Evolutionary conservation across 2,113 vertebrate species (phyloP), one percentile per base, ranked within the genome.

Genomic region (Chrysochloris asiatica): DNA sequence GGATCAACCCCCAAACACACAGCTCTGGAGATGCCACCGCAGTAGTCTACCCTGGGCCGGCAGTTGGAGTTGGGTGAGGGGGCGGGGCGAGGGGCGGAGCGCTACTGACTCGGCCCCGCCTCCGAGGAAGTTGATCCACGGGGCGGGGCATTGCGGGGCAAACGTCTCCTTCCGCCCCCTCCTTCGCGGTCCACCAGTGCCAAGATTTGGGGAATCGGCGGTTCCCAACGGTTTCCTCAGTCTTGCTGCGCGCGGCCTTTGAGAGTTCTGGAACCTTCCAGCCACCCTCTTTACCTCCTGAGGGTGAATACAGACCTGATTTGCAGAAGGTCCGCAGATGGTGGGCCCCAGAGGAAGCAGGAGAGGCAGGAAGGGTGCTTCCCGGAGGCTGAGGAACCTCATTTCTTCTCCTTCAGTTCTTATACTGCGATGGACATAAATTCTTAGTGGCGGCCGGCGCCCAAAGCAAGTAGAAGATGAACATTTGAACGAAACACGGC

Each of bases 231-330:
- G 65, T 10, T 28, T 1, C 10, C 10, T 26, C 1, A 0, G 61
- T 50, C 43, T 13, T 0, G 30, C 22, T 19, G 10, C 36, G 10
- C 36, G 4, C 0, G 4, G 33, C 2, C n/a, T 43, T 4, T 30
- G 4, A 5, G 30, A 2, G 43, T n/a, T 41, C 4, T 2, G 1
- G 4, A 3, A n/a, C 26, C 3, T 17, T 24, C 56, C 33, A 3
- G 45, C 26, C 3, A 19, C 19, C 56, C 33, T 7, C 26, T 73
- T 24, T 16, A 2, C 17, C 26, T 22, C 33, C 26, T 24, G 48
- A 45, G 43, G 12, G 33, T 2, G 8, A 41, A 24, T 7, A n/a
- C 0, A 22, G 33, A 13, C 8, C 12, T 11, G 33, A 8, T 30
- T 3, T 0, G 16, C 71, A 24, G 56, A 47, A 26, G 75, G 63